These are phyloP conservation scores for Marronus borbonicus DNA, from an alignment of 2,888 invertebrate species.

Conservation along the genomic window DNA sequence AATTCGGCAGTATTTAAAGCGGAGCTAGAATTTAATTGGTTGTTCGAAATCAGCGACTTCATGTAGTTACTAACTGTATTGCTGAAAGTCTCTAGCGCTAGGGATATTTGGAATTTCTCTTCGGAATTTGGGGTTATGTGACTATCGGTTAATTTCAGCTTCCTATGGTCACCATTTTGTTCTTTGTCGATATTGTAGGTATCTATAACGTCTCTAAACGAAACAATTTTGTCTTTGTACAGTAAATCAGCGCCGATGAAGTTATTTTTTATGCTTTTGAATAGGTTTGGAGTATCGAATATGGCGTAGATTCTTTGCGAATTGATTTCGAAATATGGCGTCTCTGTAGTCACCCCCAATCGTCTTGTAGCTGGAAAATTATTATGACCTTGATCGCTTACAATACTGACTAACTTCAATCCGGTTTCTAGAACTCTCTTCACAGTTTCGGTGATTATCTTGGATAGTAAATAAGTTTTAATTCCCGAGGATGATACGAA, in stretches of 20 bases:
- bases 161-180: slow-evolving; percentile 1
- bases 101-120: slow-evolving; percentile 34
- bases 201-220: slow-evolving; percentile 33
- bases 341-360: slow-evolving; percentile 21
- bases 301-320: slow-evolving; percentile 19
- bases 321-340: slow-evolving; percentile 26
- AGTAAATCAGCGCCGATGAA: slow-evolving; percentile 29
- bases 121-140: slow-evolving; percentile 52
- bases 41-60: slow-evolving; percentile 44
- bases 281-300: slow-evolving; percentile 31
- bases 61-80: slow-evolving; percentile 51
- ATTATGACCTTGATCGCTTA: slow-evolving; percentile 39
- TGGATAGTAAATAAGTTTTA: slow-evolving; percentile 29
- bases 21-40: slow-evolving; percentile 38
- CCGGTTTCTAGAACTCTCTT: slow-evolving; percentile 29
- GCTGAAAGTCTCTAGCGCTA: slow-evolving; percentile 53
- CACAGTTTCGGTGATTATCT: slow-evolving; percentile 37
- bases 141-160: slow-evolving; percentile 51
- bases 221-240: slow-evolving; percentile 26
- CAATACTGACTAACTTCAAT: slow-evolving; percentile 23
- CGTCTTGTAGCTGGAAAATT: slow-evolving; percentile 22
- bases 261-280: slow-evolving; percentile 46
- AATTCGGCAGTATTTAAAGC: slow-evolving; percentile 51
- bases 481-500: slow-evolving; percentile 41
- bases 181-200: slow-evolving; percentile 41